Conservation (phyloP, 2,888 invertebrate genomes). For the Chromoteleia sp. region DNA sequence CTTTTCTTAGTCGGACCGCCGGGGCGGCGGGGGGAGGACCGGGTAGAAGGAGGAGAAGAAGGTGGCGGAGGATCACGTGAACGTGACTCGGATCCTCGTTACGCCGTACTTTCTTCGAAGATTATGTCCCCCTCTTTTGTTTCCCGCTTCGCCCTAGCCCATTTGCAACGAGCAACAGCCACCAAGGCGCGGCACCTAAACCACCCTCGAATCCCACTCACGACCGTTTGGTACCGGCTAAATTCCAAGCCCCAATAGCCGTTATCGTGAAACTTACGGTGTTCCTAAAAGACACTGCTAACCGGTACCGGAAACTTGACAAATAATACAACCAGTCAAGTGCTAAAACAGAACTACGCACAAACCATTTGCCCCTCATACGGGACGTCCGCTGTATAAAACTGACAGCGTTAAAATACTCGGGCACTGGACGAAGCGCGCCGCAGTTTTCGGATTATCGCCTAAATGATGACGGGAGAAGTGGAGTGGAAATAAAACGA, state of each 20-base stretch:
- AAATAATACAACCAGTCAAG: slow-evolving; percentile 69
- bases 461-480: slow-evolving; percentile 8
- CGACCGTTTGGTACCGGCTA: slow-evolving; percentile 61
- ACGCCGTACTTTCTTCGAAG: slow-evolving; percentile 74
- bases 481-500: not conserved
- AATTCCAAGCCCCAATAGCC: slow-evolving; percentile 70
- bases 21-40: slow-evolving; percentile 16
- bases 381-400: slow-evolving; percentile 7
- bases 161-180: slow-evolving; percentile 65
- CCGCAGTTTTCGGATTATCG: slow-evolving; percentile 37
- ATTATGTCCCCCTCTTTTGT: slow-evolving; percentile 73
- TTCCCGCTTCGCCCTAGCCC: slow-evolving; percentile 60
- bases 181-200: slow-evolving; percentile 47
- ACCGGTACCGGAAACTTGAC: slow-evolving; percentile 66
- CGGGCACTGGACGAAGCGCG: slow-evolving; percentile 3
- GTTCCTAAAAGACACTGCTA: slow-evolving; percentile 61
- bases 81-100: slow-evolving; percentile 78
- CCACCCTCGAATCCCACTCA: slow-evolving; percentile 58
- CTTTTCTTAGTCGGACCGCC: slow-evolving; percentile 77
- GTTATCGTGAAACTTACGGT: slow-evolving; percentile 72
- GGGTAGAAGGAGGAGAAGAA: slow-evolving; percentile 9
- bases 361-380: slow-evolving; percentile 35
- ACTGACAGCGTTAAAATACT: slow-evolving; percentile 46
- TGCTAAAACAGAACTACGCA: slow-evolving; percentile 37
- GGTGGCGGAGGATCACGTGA: slow-evolving; percentile 50